phyloP scores from a whole-genome alignment of 2,888 invertebrate species.

The Polymixis flavicincta region DNA sequence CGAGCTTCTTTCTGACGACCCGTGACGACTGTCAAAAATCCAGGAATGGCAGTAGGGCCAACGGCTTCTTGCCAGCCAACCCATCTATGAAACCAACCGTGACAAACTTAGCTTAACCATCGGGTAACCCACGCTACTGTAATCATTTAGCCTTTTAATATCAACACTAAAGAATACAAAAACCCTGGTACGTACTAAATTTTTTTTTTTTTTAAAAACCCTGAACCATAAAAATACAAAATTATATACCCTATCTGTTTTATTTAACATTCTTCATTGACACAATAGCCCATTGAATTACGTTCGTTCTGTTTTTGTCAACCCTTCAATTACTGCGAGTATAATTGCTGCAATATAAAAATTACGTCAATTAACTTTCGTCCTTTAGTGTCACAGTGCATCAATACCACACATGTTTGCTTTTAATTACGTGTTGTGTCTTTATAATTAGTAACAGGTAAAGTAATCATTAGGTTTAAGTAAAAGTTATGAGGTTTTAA shows the following conservation, averaged over 20 bases:
- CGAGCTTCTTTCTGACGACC: too few species aligned
- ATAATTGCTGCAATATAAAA: slow-evolving; percentile 25
- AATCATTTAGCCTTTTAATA: neutral
- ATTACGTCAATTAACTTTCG: slow-evolving; percentile 5
- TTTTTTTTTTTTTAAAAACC: too few species aligned
- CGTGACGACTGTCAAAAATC: too few species aligned
- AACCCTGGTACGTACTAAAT: neutral
- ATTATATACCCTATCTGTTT: neutral
- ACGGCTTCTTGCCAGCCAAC: too few species aligned
- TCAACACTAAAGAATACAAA: neutral
- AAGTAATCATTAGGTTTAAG: neutral
- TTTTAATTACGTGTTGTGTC: slow-evolving; percentile 19
- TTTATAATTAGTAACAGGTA: neutral
- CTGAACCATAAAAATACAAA: neutral
- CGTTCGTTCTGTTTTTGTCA: neutral
- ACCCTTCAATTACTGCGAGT: slow-evolving; percentile 39
- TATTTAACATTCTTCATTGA: neutral
- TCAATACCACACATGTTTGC: neutral
- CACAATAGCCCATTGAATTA: neutral
- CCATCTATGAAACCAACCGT: too few species aligned
- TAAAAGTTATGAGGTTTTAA: neutral
- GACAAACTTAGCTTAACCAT: too few species aligned
- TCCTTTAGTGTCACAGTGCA: neutral
- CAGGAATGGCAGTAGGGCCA: too few species aligned
- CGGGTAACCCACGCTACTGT: too few species aligned